phyloP scores from a whole-genome alignment of 1,140 invertebrate species.

The Chymomyza costata region DNA sequence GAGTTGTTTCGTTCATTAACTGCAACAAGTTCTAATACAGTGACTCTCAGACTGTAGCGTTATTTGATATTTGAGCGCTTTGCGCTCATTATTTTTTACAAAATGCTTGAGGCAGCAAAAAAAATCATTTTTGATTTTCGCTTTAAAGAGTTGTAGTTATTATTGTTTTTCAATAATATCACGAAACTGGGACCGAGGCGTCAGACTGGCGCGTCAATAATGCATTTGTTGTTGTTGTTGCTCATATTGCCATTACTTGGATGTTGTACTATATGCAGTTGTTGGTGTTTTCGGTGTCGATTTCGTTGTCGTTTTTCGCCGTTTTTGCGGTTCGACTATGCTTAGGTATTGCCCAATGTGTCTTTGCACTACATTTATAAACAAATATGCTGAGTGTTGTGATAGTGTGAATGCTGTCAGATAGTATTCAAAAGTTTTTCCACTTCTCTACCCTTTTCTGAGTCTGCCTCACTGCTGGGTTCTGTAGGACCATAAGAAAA shows the following conservation, averaged over 20 bases:
- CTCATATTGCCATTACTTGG: constrained; percentile 8
- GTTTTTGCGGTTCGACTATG: too few relatives aligned
- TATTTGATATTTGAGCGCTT: background rate
- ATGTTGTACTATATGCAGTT: too few relatives aligned
- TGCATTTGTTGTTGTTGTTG: constrained; percentile 24
- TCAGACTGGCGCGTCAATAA: constrained; percentile 52
- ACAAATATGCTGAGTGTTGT: constrained; percentile 12
- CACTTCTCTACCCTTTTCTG: too few relatives aligned
- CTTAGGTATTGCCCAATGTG: too few relatives aligned
- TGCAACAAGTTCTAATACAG: constrained; percentile 53
- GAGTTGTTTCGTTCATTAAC: background rate
- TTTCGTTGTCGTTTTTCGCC: constrained; percentile 17
- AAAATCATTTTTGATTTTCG: constrained; percentile 31
- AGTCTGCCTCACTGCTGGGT: too few relatives aligned
- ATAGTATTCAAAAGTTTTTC: constrained; percentile 30
- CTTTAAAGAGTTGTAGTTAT: constrained; percentile 18
- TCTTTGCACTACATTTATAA: constrained; percentile 14
- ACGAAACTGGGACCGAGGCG: constrained; percentile 34
- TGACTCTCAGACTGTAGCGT: constrained; percentile 32
- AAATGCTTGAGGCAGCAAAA: too few relatives aligned
- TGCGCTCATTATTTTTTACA: background rate
- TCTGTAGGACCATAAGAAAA: too few relatives aligned
- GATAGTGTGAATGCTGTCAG: too few relatives aligned
- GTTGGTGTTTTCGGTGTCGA: constrained; percentile 11
- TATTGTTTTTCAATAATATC: constrained; percentile 24